Conservation (phyloP, 2,113 vertebrate genomes). For the Herpetotheres cachinnans region DNA sequence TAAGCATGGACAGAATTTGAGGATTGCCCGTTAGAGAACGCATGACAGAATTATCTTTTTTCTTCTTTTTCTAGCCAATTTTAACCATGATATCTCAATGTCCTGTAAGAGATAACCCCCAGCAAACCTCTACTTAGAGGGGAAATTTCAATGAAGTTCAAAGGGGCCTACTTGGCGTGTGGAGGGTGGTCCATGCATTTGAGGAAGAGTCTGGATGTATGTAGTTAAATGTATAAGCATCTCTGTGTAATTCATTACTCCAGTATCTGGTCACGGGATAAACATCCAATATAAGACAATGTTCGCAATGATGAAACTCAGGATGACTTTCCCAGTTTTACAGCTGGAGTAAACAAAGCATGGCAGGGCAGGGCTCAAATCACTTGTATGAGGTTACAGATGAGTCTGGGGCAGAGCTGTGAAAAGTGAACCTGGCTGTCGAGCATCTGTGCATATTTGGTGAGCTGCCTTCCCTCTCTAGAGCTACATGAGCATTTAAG, state of each 20-base stretch:
- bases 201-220: neutral
- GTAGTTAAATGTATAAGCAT: neutral
- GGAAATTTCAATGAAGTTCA: neutral
- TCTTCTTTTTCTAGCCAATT: neutral
- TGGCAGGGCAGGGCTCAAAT: neutral
- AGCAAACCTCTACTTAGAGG: neutral
- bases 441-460: slow-evolving; percentile 18
- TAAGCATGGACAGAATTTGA: neutral
- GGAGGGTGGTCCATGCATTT: neutral
- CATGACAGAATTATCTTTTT: neutral
- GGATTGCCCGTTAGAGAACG: neutral
- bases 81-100: neutral
- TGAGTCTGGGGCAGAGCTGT: neutral
- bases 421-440: neutral
- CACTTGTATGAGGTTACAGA: neutral
- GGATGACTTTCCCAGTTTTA: neutral
- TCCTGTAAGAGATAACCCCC: neutral
- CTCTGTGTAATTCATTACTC: neutral
- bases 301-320: neutral
- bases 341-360: neutral
- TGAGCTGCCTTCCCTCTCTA: slow-evolving; percentile 16
- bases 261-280: neutral
- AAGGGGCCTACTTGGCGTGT: neutral
- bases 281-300: neutral
- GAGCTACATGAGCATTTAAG: slow-evolving; percentile 40